A percentile compares a stretch with the other conserved stretches of the same genome.
Conservation (phyloP, 2,888 invertebrate species). For the Artemia sinica region DNA sequence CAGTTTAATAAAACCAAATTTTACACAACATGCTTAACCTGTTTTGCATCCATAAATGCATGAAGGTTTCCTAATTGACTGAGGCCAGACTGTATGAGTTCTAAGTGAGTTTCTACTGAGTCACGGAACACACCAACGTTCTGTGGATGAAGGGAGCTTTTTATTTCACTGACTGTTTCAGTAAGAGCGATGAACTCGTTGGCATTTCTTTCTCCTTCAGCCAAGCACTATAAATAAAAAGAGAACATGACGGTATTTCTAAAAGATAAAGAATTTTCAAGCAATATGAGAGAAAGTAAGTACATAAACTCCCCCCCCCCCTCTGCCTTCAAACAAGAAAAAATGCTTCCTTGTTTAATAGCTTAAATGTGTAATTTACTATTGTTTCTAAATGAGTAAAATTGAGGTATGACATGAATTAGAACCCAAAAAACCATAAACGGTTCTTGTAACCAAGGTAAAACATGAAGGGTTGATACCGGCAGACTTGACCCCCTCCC, state of each 20-base stretch:
- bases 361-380: background rate
- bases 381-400: background rate
- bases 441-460: too few relatives aligned
- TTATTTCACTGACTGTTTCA: constrained; percentile 76
- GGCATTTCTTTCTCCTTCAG: constrained; percentile 65
- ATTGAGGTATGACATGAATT: too few relatives aligned
- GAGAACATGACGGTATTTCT: constrained; percentile 14
- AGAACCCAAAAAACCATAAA: too few relatives aligned
- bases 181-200: constrained; percentile 77
- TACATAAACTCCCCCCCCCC: background rate
- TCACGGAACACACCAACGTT: constrained; percentile 66
- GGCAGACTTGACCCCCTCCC: too few relatives aligned
- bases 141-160: constrained; percentile 51
- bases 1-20: too few relatives aligned
- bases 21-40: background rate
- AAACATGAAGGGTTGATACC: too few relatives aligned
- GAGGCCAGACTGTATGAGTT: constrained; percentile 60
- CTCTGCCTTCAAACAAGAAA: background rate
- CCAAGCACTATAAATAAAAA: constrained; percentile 37
- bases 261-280: background rate
- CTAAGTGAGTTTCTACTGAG: constrained; percentile 76
- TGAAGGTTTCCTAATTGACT: constrained; percentile 35
- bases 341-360: background rate
- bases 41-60: constrained; percentile 28
- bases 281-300: constrained; percentile 25